These are phyloP conservation scores for Scyliorhinus canicula DNA, from an alignment of 2,797 vertebrate genomes.

Conservation along the genomic window DNA sequence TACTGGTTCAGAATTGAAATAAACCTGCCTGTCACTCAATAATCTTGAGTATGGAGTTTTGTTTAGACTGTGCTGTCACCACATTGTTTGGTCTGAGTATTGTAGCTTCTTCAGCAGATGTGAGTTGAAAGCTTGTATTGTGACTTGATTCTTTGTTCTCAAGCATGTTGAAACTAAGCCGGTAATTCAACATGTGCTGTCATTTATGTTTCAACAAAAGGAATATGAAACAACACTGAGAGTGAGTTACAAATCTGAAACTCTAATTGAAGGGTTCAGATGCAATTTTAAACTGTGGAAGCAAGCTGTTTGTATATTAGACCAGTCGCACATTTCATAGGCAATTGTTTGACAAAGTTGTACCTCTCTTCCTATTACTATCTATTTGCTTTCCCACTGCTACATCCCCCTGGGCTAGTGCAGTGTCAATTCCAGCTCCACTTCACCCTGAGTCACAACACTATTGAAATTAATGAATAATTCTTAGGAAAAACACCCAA, in stretches of 20 bases:
- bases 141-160: not conserved
- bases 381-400: not conserved
- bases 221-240: not conserved
- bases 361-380: not conserved
- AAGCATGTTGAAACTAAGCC: not conserved
- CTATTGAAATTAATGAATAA: no score
- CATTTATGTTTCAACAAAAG: conserved; percentile 7
- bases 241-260: not conserved
- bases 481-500: no score
- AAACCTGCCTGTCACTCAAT: not conserved
- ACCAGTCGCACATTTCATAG: not conserved
- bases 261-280: not conserved
- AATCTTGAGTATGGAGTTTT: not conserved
- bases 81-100: not conserved
- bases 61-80: not conserved
- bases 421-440: no score
- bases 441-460: no score
- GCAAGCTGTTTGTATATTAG: not conserved
- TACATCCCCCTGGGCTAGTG: no score
- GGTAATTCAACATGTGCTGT: not conserved
- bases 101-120: not conserved
- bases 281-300: not conserved
- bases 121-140: not conserved
- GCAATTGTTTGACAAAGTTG: not conserved
- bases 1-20: not conserved